Evolutionary conservation across 2,888 invertebrate species (phyloP), one percentile per base, ranked within the genome.

Genomic region (Cartodere bifasciata): DNA sequence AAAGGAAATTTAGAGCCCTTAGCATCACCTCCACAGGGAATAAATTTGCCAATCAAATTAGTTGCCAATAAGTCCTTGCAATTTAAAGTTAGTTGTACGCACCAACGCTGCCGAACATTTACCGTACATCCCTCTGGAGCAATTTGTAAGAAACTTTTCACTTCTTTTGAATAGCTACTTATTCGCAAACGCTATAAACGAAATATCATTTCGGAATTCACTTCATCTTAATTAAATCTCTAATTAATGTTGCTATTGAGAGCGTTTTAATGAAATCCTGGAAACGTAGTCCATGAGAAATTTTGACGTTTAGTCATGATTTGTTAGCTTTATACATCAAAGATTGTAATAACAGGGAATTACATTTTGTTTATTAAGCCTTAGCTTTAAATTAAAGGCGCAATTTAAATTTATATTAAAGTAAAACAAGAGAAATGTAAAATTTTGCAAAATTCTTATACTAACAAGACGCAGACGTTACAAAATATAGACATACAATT

Each of bases 1-100:
- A 41, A 37, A 31, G 40, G 40, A 39, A 35, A 36, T 35, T 37
- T 33, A 27, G 30, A 29, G 36, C 36, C 29, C 22, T 29, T 28
- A 40, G 38, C 36, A 41, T 41, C 38, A 39, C 36, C 33, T 43
- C 44, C 41, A 38, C 34, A 36, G 46, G 46, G 43, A 45, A 42
- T 44, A 45, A 42, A 43, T 46, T 44, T 45, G 44, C 43, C 47
- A 47, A 47, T 47, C 48, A 47, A 48, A 48, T 48, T 48, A 48
- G 45, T 44, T 46, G 42, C 42, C 46, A 46, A 48, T 48, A 48
- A 46, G 41, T 43, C 44, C 34, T 39, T 40, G 34, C 41, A 40
- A 44, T 44, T 39, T 36, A 34, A 23, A 11, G 24, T 6, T 11
- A 7, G 7, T 5, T 7, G 6, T 9, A 6, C 6, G 6, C 10